phyloP scores from a whole-genome alignment of 2,888 invertebrate species.

The Plusia festucae region DNA sequence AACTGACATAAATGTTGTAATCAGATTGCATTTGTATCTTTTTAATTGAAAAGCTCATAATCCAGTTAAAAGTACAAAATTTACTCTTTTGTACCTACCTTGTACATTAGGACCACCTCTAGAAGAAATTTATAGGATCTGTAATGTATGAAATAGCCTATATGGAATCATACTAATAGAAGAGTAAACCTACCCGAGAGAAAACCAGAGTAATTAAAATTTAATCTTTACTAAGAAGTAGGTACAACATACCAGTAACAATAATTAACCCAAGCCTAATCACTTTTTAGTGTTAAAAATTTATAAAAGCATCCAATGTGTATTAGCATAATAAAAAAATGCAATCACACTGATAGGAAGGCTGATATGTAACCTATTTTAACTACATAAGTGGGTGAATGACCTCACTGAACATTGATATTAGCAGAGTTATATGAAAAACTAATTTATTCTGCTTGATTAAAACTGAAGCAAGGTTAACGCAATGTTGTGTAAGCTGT shows the following conservation, averaged over 20 bases:
- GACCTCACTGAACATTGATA: conserved; percentile 64
- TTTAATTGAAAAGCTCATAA: too few species aligned
- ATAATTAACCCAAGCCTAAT: conserved; percentile 22
- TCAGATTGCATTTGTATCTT: too few species aligned
- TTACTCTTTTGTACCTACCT: too few species aligned
- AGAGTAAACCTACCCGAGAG: neutral
- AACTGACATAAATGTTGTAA: too few species aligned
- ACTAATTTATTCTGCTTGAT: conserved; percentile 2
- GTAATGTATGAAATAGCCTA: neutral
- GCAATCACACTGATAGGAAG: conserved; percentile 43
- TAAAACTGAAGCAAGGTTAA: neutral
- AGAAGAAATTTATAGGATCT: neutral
- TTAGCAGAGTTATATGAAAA: conserved; percentile 27
- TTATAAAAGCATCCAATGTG: conserved; percentile 18
- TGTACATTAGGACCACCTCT: too few species aligned
- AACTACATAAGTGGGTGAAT: conserved; percentile 65
- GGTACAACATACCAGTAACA: too few species aligned
- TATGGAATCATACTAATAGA: neutral
- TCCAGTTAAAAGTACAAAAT: too few species aligned
- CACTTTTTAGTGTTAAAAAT: conserved; percentile 10
- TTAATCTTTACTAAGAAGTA: neutral
- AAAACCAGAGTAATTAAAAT: neutral
- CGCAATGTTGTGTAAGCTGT: neutral
- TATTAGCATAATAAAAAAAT: conserved; percentile 33
- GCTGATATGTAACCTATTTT: conserved; percentile 57